Base-by-base conservation (phyloP, 2,113 vertebrate species). In the Mohoua ochrocephala region DNA sequence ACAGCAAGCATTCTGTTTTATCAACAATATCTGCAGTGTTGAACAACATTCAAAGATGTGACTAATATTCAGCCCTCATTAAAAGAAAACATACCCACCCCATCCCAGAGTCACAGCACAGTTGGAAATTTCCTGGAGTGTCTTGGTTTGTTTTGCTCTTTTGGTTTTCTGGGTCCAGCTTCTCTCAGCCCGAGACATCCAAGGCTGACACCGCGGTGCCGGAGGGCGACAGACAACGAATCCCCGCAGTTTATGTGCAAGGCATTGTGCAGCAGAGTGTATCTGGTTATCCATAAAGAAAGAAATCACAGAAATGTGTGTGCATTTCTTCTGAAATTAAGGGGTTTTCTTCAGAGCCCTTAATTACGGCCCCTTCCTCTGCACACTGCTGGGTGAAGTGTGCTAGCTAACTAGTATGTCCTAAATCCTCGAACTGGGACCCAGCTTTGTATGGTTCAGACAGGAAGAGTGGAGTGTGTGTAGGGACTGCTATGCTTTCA, bases 21-120 rank as follows among this genome's bases (percentile, higher is more conserved):
- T 95, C 92, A 96, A 92, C 95, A 95, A 57, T 95, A 83, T 88
- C 76, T 9, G 7, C 71, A 74, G 60, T 95, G 96, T 97, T 96
- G 83, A 95, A 39, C 76, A 95, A 96, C 96, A 92, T 89, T 79
- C 47, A 67, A 86, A 91, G 68, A 96, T 86, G 67, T 97, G 92
- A 94, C 90, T 96, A 86, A 92, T 94, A 78, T 84, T 84, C 85
- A 94, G 31, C 52, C 33, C 52, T 95, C 71, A 75, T 81, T 95
- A 77, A 77, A 86, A 76, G 73, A 86, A 90, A 95, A 84, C 80
- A 81, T 81, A 78, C 47, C 54, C 79, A 88, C 68, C 33, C n/a
- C 20, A 71, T 67, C 53, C 42, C 28, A 21, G 59, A 59, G 50
- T 92, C 47, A 77, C 5, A 13, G 79, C 67, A 73, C 50, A 63